A percentile compares a stretch with the other conserved stretches of the same genome.
These are phyloP conservation scores for Eclectus roratus DNA, from an alignment of 2,113 vertebrate species.

Conservation along the genomic window DNA sequence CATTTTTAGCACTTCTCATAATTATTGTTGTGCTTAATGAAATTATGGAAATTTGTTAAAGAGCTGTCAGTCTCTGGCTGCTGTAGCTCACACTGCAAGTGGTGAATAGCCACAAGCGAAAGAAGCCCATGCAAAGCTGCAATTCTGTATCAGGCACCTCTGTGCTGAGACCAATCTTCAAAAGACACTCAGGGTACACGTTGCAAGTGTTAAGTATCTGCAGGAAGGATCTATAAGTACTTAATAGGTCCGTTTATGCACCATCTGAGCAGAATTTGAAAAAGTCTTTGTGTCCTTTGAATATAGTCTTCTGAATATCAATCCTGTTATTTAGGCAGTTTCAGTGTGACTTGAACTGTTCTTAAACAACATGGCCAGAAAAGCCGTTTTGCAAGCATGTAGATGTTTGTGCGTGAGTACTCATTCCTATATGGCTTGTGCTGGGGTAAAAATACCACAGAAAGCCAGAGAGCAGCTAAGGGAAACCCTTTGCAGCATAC, in stretches of 20 bases:
- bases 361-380: not conserved
- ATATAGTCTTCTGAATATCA: not conserved
- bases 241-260: not conserved
- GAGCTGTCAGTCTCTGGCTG: not conserved
- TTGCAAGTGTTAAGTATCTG: not conserved
- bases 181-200: not conserved
- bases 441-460: not conserved
- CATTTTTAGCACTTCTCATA: conserved; percentile 5
- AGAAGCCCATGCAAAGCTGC: not conserved
- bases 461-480: not conserved
- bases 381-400: not conserved
- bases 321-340: not conserved
- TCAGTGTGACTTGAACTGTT: not conserved
- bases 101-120: not conserved
- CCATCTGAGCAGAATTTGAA: not conserved
- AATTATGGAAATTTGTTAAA: conserved; percentile 36
- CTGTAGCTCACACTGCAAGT: not conserved
- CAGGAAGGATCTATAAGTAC: not conserved
- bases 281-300: not conserved
- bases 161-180: not conserved
- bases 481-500: not conserved
- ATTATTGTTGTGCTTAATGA: not conserved
- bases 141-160: not conserved
- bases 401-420: not conserved
- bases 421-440: not conserved